phyloP scores from a whole-genome alignment of 2,888 invertebrate genomes.

The Xestia xanthographa region DNA sequence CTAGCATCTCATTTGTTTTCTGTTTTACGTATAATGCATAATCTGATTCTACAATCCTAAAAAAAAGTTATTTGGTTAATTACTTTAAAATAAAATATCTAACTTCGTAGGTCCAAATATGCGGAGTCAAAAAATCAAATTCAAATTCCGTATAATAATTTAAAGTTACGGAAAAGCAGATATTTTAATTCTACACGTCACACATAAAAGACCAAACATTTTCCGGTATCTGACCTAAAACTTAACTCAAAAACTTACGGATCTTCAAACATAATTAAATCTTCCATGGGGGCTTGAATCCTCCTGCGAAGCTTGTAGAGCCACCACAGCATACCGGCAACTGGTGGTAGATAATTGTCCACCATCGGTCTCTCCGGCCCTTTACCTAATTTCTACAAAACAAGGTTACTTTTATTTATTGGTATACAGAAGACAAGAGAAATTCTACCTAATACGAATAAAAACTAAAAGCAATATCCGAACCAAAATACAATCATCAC shows the following conservation, averaged over 20 bases:
- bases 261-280: slow-evolving; percentile 92
- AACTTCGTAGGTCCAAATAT: background rate
- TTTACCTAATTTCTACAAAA: slow-evolving; percentile 81
- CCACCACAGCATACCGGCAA: slow-evolving; percentile 94
- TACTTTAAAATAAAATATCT: background rate
- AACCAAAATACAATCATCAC: background rate
- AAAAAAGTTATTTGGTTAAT: background rate
- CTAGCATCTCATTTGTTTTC: slow-evolving; percentile 92
- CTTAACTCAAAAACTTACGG: slow-evolving; percentile 84
- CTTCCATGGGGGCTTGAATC: slow-evolving; percentile 91
- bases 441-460: background rate
- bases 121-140: background rate
- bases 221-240: background rate
- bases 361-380: slow-evolving; percentile 89
- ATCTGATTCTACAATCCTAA: slow-evolving; percentile 91
- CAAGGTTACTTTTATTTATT: background rate
- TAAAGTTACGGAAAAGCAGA: background rate
- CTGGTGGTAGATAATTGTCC: slow-evolving; percentile 93
- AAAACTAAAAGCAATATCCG: background rate
- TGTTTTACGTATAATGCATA: slow-evolving; percentile 88
- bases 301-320: slow-evolving; percentile 92
- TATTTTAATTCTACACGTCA: background rate
- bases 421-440: background rate
- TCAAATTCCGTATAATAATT: background rate
- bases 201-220: background rate